phyloP scores from a whole-genome alignment of 2,888 invertebrate genomes.

The Tetrapedia diversipes region DNA sequence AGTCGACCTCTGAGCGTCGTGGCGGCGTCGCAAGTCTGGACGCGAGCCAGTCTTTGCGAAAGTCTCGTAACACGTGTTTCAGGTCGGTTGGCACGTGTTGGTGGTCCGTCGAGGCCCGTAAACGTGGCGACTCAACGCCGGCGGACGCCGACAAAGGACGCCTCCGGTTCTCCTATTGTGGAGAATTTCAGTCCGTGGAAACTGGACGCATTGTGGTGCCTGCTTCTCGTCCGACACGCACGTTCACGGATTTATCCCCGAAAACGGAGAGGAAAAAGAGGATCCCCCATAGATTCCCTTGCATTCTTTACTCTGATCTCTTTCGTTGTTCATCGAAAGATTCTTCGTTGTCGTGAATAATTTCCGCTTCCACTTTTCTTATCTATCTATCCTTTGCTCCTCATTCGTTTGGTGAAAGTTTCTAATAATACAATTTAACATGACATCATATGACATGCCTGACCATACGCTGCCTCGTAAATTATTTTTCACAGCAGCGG shows the following conservation, averaged over 20 bases:
- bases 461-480: too few relatives aligned
- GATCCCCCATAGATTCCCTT: constrained; percentile 18
- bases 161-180: constrained; percentile 69
- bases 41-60: constrained; percentile 67
- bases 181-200: constrained; percentile 68
- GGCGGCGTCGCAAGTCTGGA: constrained; percentile 37
- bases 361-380: not conserved
- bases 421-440: too few relatives aligned
- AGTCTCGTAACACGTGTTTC: constrained; percentile 72
- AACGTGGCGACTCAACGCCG: constrained; percentile 62
- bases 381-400: too few relatives aligned
- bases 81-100: constrained; percentile 71
- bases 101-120: constrained; percentile 71
- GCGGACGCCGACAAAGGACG: constrained; percentile 72
- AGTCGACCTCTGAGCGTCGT: constrained; percentile 39
- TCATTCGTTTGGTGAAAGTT: too few relatives aligned
- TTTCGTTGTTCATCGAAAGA: not conserved
- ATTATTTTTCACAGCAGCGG: too few relatives aligned
- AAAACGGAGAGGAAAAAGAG: constrained; percentile 53
- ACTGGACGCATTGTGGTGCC: constrained; percentile 72
- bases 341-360: not conserved
- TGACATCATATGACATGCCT: too few relatives aligned
- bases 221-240: constrained; percentile 72
- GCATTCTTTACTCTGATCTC: not conserved
- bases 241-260: constrained; percentile 64